Conservation (phyloP, 2,888 invertebrate genomes). For the Oligia strigilis region DNA sequence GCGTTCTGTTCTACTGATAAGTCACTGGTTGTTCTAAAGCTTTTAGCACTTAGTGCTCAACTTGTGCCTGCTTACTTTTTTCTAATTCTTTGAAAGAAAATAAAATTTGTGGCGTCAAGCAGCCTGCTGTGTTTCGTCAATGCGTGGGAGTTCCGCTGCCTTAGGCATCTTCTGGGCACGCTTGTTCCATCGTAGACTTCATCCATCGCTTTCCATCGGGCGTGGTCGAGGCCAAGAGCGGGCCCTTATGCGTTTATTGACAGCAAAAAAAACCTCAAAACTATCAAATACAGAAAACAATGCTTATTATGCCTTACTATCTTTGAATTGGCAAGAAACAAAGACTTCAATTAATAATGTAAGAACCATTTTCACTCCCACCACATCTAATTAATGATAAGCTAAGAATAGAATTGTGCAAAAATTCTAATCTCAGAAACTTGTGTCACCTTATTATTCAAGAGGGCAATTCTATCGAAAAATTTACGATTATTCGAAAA, state of each 20-base stretch:
- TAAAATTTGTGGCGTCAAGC: no score
- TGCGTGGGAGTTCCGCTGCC: no score
- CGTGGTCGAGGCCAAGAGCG: no score
- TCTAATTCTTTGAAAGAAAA: neutral
- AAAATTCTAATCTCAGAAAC: conserved; percentile 57
- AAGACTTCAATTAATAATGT: neutral
- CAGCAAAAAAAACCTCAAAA: neutral
- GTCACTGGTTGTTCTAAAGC: neutral
- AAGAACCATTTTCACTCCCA: neutral
- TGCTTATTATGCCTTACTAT: neutral
- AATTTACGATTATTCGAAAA: conserved; percentile 81
- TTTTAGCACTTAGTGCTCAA: neutral
- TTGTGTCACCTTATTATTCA: conserved; percentile 65
- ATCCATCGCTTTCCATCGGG: no score
- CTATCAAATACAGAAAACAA: neutral
- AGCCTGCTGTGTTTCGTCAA: no score
- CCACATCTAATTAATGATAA: neutral
- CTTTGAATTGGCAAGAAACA: neutral
- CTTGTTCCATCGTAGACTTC: no score
- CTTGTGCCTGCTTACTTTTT: neutral
- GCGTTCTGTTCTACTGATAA: neutral
- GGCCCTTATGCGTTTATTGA: neutral
- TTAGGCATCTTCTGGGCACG: no score
- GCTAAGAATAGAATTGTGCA: conserved; percentile 44
- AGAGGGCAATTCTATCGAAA: conserved; percentile 71